Conservation (phyloP, 2,113 vertebrate species). For the Aphyosemion australe region DNA sequence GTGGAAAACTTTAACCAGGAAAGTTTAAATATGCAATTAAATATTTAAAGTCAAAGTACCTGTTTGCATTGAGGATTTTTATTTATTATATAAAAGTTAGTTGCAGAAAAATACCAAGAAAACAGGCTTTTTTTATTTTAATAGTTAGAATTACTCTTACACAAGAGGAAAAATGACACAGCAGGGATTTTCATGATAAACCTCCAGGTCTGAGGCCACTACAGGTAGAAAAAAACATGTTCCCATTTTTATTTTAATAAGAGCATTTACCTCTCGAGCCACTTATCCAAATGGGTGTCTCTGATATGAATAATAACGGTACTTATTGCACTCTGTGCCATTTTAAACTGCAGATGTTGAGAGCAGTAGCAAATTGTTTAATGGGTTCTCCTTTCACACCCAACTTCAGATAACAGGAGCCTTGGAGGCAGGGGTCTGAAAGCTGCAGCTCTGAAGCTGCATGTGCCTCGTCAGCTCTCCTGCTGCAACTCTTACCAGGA, state of each 20-base stretch:
- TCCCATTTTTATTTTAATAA: background rate
- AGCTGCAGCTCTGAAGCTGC: background rate
- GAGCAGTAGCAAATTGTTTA: conserved; percentile 15
- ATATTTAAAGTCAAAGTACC: too few relatives aligned
- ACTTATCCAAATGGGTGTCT: background rate
- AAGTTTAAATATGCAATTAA: too few relatives aligned
- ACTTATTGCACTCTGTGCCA: background rate
- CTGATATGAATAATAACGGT: conserved; percentile 8
- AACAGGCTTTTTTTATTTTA: too few relatives aligned
- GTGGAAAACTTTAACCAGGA: too few relatives aligned
- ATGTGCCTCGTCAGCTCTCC: background rate
- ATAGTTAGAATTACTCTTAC: too few relatives aligned
- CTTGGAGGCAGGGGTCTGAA: background rate
- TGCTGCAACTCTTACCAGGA: background rate
- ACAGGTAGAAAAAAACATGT: background rate
- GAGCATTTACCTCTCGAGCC: background rate
- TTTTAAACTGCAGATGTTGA: conserved; percentile 14
- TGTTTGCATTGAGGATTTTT: too few relatives aligned
- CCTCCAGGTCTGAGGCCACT: background rate
- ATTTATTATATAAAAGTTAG: too few relatives aligned
- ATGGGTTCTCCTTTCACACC: background rate
- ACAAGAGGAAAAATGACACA: background rate
- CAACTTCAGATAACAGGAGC: background rate
- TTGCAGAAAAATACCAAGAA: too few relatives aligned
- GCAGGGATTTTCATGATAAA: background rate